Evolutionary conservation across 2,797 vertebrate genomes (phyloP).

Genomic region (Neosilurus mollespiculum): DNA sequence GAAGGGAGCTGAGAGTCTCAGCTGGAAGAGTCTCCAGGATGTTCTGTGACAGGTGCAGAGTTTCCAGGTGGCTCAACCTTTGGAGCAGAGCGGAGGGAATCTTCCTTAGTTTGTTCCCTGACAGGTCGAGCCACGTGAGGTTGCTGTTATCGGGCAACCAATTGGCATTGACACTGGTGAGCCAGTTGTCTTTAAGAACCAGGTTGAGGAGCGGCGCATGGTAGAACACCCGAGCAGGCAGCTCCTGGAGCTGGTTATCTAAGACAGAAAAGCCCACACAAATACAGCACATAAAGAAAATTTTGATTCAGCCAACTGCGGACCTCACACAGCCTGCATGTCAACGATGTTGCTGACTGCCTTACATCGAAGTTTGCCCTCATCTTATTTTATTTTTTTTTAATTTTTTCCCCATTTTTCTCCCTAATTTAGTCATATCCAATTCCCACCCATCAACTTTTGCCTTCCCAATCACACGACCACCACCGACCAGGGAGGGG

Average conservation of each 20-base stretch:
- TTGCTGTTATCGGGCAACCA: constrained; percentile 58
- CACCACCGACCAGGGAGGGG: too few species aligned
- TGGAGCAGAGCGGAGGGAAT: constrained; percentile 52
- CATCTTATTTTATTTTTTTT: too few species aligned
- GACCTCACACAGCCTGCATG: not conserved
- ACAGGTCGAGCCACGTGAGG: constrained; percentile 60
- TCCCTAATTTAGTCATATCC: too few species aligned
- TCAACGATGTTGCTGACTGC: too few species aligned
- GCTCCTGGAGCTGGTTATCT: constrained; percentile 53
- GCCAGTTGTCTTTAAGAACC: constrained; percentile 60
- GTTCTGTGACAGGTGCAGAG: constrained; percentile 57
- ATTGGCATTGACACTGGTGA: constrained; percentile 45
- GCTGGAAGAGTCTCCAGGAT: constrained; percentile 51
- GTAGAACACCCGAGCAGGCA: constrained; percentile 55
- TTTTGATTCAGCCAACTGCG: not conserved
- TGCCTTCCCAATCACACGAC: too few species aligned
- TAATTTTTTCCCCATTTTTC: too few species aligned
- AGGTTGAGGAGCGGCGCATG: constrained; percentile 56
- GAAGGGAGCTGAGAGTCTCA: constrained; percentile 41
- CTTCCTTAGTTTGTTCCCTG: constrained; percentile 54
- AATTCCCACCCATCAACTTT: too few species aligned
- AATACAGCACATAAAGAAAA: not conserved
- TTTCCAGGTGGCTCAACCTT: constrained; percentile 44
- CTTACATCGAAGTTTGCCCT: too few species aligned
- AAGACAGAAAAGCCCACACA: not conserved